Evolutionary conservation across 2,888 invertebrate genomes (phyloP).

Genomic region (Meteorus cinctellus): DNA sequence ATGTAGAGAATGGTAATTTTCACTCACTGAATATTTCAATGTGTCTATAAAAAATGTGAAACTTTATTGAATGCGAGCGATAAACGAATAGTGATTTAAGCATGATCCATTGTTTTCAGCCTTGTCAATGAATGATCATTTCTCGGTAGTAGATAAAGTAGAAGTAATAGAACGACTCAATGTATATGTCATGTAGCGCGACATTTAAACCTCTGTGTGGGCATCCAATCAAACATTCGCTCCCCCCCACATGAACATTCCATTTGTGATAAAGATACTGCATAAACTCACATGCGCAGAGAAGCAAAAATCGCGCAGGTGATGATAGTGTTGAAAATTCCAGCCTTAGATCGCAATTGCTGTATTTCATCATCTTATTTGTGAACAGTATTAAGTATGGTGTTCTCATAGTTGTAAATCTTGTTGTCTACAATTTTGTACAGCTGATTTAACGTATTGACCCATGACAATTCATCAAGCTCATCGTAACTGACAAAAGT

Average conservation of each 20-base stretch:
- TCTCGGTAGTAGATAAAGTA: background rate
- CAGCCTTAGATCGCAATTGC: background rate
- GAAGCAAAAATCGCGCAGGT: constrained; percentile 31
- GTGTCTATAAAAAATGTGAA: background rate
- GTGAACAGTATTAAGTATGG: background rate
- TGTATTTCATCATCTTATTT: background rate
- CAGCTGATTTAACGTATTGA: too few relatives aligned
- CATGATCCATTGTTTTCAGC: background rate
- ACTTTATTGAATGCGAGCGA: background rate
- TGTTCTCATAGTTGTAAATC: too few relatives aligned
- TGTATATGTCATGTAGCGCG: background rate
- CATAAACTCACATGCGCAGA: constrained; percentile 38
- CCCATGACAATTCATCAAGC: too few relatives aligned
- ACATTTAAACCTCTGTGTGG: background rate
- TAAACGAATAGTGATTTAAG: background rate
- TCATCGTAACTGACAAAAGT: too few relatives aligned
- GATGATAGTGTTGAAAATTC: constrained; percentile 37
- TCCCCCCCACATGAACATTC: background rate
- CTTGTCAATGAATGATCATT: background rate
- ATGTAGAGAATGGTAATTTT: too few relatives aligned
- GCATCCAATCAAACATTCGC: background rate
- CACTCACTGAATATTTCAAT: too few relatives aligned
- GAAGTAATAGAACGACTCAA: background rate
- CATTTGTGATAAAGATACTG: background rate
- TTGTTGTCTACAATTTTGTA: too few relatives aligned